Evolutionary conservation across 2,888 invertebrate species (phyloP).

Genomic region (Netelia fuscicornis): DNA sequence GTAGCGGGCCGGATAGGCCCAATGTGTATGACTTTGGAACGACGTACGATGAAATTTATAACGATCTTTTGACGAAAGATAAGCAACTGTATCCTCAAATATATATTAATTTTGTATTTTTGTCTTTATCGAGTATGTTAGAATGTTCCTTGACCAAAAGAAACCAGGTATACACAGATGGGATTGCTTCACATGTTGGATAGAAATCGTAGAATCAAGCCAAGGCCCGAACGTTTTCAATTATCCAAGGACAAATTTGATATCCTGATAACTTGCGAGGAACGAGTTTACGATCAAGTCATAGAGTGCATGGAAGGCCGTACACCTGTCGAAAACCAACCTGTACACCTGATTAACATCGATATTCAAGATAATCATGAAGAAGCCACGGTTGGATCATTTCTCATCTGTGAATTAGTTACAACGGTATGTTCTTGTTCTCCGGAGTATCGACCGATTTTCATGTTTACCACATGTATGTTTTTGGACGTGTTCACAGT

Average conservation of each 20-base stretch:
- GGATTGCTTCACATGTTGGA: constrained; percentile 99
- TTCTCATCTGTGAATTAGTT: constrained; percentile 98
- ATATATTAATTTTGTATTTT: constrained; percentile 27
- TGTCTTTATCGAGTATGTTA: neutral
- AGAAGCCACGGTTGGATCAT: constrained; percentile 99
- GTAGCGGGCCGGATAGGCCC: constrained; percentile 96
- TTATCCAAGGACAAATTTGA: constrained; percentile 95
- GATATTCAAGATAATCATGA: constrained; percentile 99
- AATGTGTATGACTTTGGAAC: constrained; percentile 99
- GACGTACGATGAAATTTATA: constrained; percentile 98
- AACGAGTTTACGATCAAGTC: constrained; percentile 99
- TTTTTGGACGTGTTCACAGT: constrained; percentile 85
- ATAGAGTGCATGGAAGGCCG: constrained; percentile 96
- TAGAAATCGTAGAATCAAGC: constrained; percentile 97
- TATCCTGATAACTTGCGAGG: constrained; percentile 98
- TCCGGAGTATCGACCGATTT: no score
- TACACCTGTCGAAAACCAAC: constrained; percentile 92
- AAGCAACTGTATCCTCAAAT: constrained; percentile 92
- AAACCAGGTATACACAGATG: constrained; percentile 95
- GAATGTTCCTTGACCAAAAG: constrained; percentile 49
- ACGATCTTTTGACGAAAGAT: constrained; percentile 95
- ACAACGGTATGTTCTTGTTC: constrained; percentile 88
- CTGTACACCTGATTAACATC: constrained; percentile 98
- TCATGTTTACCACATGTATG: no score
- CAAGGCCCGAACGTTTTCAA: constrained; percentile 97